phyloP scores from a whole-genome alignment of 2,888 invertebrate species.

The Erebia epiphron region DNA sequence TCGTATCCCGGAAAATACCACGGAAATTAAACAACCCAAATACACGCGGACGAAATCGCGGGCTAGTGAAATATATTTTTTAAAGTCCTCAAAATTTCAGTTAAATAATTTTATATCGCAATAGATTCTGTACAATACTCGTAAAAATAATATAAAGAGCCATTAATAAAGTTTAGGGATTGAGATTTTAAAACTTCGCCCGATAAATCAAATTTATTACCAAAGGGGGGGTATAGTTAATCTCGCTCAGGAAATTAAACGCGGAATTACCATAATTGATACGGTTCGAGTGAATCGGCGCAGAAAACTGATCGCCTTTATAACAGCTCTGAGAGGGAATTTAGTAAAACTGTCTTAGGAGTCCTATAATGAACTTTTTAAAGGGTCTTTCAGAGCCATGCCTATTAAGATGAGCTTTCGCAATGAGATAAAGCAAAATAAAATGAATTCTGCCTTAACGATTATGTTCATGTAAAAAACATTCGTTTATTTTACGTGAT shows the following conservation, averaged over 20 bases:
- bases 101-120: not conserved
- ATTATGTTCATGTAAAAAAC: not conserved
- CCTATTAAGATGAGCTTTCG: conserved; percentile 4
- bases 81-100: not conserved
- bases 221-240: conserved; percentile 67
- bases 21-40: too few relatives aligned
- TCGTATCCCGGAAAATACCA: too few relatives aligned
- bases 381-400: conserved; percentile 18
- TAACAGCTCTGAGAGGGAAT: conserved; percentile 53
- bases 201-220: conserved; percentile 78
- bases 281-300: conserved; percentile 72
- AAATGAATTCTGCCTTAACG: not conserved
- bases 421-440: conserved; percentile 10
- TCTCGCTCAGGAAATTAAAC: conserved; percentile 80
- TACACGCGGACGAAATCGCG: too few relatives aligned
- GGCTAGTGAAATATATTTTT: too few relatives aligned
- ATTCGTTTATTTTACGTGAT: too few relatives aligned
- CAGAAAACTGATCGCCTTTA: conserved; percentile 74
- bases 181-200: conserved; percentile 61
- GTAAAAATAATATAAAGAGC: conserved; percentile 40
- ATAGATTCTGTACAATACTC: conserved; percentile 22
- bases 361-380: conserved; percentile 52
- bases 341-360: conserved; percentile 56
- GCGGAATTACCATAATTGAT: conserved; percentile 81
- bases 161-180: conserved; percentile 48